Conservation (phyloP, 1,140 invertebrate species). For the Euglossa dilemma region DNA sequence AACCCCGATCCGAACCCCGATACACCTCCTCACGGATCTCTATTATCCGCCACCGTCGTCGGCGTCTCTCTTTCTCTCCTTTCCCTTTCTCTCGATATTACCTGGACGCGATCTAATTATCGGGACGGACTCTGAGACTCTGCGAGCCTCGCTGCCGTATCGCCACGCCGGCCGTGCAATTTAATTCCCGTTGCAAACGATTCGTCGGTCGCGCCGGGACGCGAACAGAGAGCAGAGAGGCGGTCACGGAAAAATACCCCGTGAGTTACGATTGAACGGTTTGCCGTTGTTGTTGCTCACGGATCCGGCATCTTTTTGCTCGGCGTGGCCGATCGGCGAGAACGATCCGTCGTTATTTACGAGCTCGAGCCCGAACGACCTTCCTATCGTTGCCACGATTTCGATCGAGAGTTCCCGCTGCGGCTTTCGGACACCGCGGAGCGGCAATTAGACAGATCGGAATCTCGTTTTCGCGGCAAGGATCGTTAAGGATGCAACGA, state of each 20-base stretch:
- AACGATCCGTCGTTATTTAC: conserved; percentile 38
- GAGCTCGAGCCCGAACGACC: conserved; percentile 29
- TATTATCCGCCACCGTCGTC: not conserved
- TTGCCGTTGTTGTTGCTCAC: conserved; percentile 7
- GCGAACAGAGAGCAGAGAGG: no score
- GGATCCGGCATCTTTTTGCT: not conserved
- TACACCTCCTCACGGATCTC: not conserved
- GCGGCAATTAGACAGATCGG: conserved; percentile 68
- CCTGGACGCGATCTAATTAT: conserved; percentile 21
- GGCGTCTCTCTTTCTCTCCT: not conserved
- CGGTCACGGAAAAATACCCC: not conserved
- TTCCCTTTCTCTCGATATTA: no score
- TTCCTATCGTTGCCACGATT: conserved; percentile 38
- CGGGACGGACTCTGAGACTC: not conserved
- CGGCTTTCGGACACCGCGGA: conserved; percentile 38
- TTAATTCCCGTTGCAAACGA: conserved; percentile 6
- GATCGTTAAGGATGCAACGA: conserved; percentile 56
- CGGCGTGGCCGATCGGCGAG: conserved; percentile 10
- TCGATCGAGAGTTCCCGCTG: conserved; percentile 45
- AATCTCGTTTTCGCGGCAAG: conserved; percentile 64
- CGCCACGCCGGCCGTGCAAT: not conserved
- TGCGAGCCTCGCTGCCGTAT: not conserved
- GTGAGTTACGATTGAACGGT: conserved; percentile 29
- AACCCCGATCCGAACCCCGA: not conserved
- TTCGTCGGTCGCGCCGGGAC: not conserved